Percentiles rank a stretch among this genome's conserved stretches.
These are phyloP conservation scores for Poeciliopsis turrubarensis DNA, from an alignment of 2,113 vertebrate genomes.

Conservation along the genomic window DNA sequence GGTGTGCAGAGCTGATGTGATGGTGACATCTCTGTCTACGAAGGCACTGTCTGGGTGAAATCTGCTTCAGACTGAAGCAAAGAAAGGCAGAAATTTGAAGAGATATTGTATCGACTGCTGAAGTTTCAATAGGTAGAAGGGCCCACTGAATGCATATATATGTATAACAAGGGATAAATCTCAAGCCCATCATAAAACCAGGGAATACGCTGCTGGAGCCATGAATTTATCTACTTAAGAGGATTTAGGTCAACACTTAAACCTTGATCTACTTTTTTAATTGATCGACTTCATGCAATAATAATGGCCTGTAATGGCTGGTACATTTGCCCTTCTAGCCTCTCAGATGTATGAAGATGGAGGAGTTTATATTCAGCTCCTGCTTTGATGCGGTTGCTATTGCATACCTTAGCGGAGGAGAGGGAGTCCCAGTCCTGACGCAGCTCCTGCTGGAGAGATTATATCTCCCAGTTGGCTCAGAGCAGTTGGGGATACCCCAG, in stretches of 20 bases:
- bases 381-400: neutral
- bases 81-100: neutral
- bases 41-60: constrained; percentile 15
- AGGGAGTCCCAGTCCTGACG: constrained; percentile 6
- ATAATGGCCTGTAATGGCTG: neutral
- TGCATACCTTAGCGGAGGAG: neutral
- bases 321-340: neutral
- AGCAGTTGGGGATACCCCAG: neutral
- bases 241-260: neutral
- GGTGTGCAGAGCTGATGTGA: constrained; percentile 1
- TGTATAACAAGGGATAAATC: constrained; percentile 9
- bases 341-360: neutral
- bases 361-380: neutral
- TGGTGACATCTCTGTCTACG: constrained; percentile 1
- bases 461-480: constrained; percentile 14
- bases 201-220: neutral
- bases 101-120: neutral
- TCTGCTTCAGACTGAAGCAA: neutral
- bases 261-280: neutral
- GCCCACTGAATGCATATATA: neutral
- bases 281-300: neutral
- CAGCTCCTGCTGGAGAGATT: constrained; percentile 13
- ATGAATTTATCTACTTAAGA: neutral
- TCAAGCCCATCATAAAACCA: neutral
- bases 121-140: neutral